Percentiles rank a stretch among this genome's conserved stretches.
Conservation (phyloP, 2,797 vertebrate genomes). For the Tragelaphus oryx region DNA sequence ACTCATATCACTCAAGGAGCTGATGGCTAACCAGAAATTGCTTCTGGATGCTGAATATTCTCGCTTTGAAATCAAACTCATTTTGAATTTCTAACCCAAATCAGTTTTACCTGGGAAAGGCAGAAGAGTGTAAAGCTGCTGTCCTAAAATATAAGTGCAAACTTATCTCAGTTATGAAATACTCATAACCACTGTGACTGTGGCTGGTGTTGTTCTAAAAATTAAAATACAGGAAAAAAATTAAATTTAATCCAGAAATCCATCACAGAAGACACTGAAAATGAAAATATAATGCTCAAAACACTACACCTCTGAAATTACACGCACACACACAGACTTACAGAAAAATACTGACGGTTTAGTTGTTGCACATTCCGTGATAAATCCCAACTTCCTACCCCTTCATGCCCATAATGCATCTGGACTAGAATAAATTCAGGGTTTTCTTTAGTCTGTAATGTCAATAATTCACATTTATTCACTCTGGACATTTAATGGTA, state of each 20-base stretch:
- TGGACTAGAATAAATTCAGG: not conserved
- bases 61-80: not conserved
- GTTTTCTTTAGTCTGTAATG: not conserved
- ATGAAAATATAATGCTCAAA: not conserved
- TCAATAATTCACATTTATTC: not conserved
- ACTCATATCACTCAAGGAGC: not conserved
- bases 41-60: not conserved
- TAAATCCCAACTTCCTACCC: not conserved
- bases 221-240: not conserved
- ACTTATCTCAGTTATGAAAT: not conserved
- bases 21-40: not conserved
- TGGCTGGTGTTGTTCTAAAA: not conserved
- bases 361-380: not conserved
- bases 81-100: conserved; percentile 15
- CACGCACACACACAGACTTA: not conserved
- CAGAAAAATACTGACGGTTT: not conserved
- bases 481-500: not conserved
- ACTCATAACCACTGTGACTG: not conserved
- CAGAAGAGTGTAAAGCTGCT: not conserved
- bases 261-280: not conserved
- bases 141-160: not conserved
- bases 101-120: not conserved
- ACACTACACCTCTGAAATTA: not conserved
- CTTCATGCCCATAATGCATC: not conserved
- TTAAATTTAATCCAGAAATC: not conserved